phyloP scores from a whole-genome alignment of 1,140 invertebrate genomes.

The Trinorchestia longiramus region DNA sequence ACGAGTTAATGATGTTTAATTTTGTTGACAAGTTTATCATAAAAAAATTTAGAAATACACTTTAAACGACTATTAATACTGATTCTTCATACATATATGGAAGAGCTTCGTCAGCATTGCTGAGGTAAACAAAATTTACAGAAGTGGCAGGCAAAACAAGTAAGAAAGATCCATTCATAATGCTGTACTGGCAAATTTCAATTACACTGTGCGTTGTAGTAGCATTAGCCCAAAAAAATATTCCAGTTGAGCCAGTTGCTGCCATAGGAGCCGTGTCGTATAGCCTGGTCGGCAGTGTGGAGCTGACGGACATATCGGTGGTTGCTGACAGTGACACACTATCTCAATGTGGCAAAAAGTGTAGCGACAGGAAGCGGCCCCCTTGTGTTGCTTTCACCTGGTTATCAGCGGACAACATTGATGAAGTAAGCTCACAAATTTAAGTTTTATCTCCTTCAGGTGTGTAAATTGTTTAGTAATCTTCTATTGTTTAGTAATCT shows the following conservation, averaged over 20 bases:
- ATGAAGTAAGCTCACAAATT: neutral
- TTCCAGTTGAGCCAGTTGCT: neutral
- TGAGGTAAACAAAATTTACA: neutral
- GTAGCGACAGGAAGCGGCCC: neutral
- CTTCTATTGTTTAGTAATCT: neutral
- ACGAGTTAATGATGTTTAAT: too few species aligned
- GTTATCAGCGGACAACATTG: neutral
- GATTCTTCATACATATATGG: neutral
- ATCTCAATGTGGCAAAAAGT: neutral
- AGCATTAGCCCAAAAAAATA: neutral
- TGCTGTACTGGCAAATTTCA: neutral
- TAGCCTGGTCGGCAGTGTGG: slow-evolving; percentile 9
- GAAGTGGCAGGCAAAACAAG: neutral
- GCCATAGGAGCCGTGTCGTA: neutral
- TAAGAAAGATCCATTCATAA: neutral
- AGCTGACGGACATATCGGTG: neutral
- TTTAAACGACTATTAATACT: neutral
- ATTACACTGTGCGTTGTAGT: neutral
- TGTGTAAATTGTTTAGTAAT: neutral
- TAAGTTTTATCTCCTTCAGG: neutral
- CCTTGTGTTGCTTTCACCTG: neutral
- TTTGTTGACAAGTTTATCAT: neutral
- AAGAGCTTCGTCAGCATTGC: neutral
- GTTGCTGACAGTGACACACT: neutral
- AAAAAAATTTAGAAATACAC: neutral